A percentile compares a stretch with the other conserved stretches of the same genome.
Evolutionary conservation across 2,797 vertebrate genomes (phyloP).

Genomic region (Enteromius unitaeniatus): DNA sequence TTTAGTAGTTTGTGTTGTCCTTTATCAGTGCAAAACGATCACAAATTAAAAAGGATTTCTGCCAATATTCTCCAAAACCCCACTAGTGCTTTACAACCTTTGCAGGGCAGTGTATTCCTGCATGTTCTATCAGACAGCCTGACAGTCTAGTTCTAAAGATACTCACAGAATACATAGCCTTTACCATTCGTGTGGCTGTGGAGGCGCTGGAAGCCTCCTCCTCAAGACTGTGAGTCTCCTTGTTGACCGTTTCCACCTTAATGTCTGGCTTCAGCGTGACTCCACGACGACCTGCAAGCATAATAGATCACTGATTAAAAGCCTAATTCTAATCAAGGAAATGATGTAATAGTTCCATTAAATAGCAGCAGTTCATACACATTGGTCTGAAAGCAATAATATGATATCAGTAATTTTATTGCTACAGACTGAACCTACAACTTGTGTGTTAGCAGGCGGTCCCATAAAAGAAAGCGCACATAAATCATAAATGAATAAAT

Average conservation of each 20-base stretch:
- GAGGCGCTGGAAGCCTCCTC: constrained; percentile 89
- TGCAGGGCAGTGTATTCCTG: not conserved
- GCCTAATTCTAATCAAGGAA: not conserved
- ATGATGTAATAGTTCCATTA: not conserved
- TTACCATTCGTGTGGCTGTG: constrained; percentile 94
- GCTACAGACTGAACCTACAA: not conserved
- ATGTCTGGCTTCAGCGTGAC: constrained; percentile 95
- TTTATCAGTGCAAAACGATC: too few relatives aligned
- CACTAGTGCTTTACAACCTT: too few relatives aligned
- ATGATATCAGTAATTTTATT: not conserved
- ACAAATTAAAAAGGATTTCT: too few relatives aligned
- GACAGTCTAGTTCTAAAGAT: constrained; percentile 29
- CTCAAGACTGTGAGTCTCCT: constrained; percentile 90
- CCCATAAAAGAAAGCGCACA: not conserved
- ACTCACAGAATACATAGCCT: constrained; percentile 94
- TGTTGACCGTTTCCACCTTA: constrained; percentile 96
- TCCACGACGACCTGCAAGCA: constrained; percentile 86
- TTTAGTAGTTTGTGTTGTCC: too few relatives aligned
- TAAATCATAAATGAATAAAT: not conserved
- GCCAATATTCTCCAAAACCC: too few relatives aligned
- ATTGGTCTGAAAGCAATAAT: not conserved
- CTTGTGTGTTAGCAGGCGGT: not conserved
- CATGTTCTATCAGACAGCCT: constrained; percentile 27
- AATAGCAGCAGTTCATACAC: not conserved
- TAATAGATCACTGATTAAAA: constrained; percentile 37